phyloP scores from a whole-genome alignment of 1,140 invertebrate genomes.

The Neodiprion fabricii region DNA sequence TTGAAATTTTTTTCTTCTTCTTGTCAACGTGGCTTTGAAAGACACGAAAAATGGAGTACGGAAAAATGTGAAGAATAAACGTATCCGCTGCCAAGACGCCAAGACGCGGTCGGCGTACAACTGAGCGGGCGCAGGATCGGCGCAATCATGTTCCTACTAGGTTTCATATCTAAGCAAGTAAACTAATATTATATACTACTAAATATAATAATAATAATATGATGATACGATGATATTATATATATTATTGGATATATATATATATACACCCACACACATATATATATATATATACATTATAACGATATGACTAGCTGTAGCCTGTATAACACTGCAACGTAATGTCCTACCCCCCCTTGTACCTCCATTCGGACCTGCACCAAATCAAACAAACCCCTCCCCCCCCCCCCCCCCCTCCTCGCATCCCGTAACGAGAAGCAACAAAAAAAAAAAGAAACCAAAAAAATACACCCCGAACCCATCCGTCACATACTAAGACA shows the following conservation, averaged over 20 bases:
- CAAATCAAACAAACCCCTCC: slow-evolving; percentile 25
- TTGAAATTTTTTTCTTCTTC: not conserved
- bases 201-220: slow-evolving; percentile 60
- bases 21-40: not conserved
- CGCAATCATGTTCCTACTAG: slow-evolving; percentile 63
- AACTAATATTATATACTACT: slow-evolving; percentile 58
- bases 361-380: too few species aligned
- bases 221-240: slow-evolving; percentile 60
- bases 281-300: slow-evolving; percentile 30
- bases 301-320: slow-evolving; percentile 55
- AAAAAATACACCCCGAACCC: too few species aligned
- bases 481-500: too few species aligned
- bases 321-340: slow-evolving; percentile 52
- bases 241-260: slow-evolving; percentile 57
- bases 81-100: not conserved
- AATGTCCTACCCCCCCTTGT: slow-evolving; percentile 40
- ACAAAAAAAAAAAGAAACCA: too few species aligned
- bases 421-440: slow-evolving; percentile 7
- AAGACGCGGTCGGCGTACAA: not conserved
- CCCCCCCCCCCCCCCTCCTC: slow-evolving; percentile 20
- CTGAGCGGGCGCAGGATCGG: slow-evolving; percentile 41
- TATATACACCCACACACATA: slow-evolving; percentile 40
- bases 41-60: not conserved
- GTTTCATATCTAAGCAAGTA: slow-evolving; percentile 63
- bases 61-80: slow-evolving; percentile 16